Conservation (phyloP, 2,888 invertebrate genomes). For the Cloeon dipterum region DNA sequence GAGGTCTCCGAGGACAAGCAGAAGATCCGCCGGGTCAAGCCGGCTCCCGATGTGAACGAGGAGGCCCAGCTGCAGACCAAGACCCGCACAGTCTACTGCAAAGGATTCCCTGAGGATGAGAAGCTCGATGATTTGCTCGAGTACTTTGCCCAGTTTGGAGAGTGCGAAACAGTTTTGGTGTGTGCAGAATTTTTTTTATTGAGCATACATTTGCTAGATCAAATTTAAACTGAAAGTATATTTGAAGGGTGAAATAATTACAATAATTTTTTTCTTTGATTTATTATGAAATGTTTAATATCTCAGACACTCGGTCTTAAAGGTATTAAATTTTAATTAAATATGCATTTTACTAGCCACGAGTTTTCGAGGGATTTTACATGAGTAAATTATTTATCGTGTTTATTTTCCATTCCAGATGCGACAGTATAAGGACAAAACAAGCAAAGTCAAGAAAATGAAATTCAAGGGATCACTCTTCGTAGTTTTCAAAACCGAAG, state of each 20-base stretch:
- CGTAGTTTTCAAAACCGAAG: constrained; percentile 58
- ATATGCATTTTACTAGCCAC: too few species aligned
- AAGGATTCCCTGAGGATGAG: constrained; percentile 53
- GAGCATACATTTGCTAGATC: too few species aligned
- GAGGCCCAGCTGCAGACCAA: constrained; percentile 57
- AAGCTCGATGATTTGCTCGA: constrained; percentile 45
- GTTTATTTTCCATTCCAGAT: constrained; percentile 14
- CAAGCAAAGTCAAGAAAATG: constrained; percentile 33
- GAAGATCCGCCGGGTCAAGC: constrained; percentile 50
- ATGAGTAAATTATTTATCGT: constrained; percentile 1
- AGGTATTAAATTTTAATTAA: too few species aligned
- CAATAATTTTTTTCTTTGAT: too few species aligned
- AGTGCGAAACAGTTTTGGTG: constrained; percentile 35
- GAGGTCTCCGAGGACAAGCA: constrained; percentile 45
- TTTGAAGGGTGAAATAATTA: too few species aligned
- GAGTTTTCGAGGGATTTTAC: too few species aligned
- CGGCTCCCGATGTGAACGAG: constrained; percentile 64
- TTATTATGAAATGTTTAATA: too few species aligned
- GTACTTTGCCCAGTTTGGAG: constrained; percentile 45
- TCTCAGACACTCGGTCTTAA: too few species aligned
- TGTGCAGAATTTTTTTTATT: too few species aligned
- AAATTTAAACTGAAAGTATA: too few species aligned
- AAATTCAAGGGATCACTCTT: constrained; percentile 85
- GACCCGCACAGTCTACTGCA: constrained; percentile 60
- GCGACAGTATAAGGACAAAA: constrained; percentile 32